phyloP scores from a whole-genome alignment of 2,113 vertebrate genomes.

The Butorides virescens region DNA sequence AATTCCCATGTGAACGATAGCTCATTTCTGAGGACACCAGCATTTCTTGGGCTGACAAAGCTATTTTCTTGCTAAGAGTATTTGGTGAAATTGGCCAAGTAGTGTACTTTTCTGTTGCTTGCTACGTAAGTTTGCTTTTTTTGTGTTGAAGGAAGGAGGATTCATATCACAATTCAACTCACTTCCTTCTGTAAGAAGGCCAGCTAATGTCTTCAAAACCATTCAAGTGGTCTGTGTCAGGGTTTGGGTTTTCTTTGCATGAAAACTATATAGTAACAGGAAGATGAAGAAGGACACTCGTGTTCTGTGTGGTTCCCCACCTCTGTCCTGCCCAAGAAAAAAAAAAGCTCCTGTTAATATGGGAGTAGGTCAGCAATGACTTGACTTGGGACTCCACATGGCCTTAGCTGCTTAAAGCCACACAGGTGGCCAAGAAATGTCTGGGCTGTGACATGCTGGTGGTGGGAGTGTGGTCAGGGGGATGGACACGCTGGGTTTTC shows the following conservation, averaged over 20 bases:
- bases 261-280: background rate
- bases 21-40: background rate
- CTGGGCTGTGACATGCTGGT: background rate
- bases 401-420: background rate
- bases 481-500: rapidly evolving
- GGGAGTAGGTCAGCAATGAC: background rate
- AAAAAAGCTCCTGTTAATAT: background rate
- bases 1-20: background rate
- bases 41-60: background rate
- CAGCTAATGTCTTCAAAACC: background rate
- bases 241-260: background rate
- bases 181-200: background rate
- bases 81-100: background rate
- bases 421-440: background rate
- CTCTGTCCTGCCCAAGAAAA: background rate
- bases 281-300: background rate
- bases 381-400: background rate
- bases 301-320: rapidly evolving
- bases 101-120: background rate
- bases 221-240: too few species aligned
- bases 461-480: background rate
- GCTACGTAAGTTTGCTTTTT: background rate
- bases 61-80: background rate
- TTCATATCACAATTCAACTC: background rate
- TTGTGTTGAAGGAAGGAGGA: background rate